Base-by-base conservation (phyloP, 2,797 vertebrate species). In the Sebastes oblongus region DNA sequence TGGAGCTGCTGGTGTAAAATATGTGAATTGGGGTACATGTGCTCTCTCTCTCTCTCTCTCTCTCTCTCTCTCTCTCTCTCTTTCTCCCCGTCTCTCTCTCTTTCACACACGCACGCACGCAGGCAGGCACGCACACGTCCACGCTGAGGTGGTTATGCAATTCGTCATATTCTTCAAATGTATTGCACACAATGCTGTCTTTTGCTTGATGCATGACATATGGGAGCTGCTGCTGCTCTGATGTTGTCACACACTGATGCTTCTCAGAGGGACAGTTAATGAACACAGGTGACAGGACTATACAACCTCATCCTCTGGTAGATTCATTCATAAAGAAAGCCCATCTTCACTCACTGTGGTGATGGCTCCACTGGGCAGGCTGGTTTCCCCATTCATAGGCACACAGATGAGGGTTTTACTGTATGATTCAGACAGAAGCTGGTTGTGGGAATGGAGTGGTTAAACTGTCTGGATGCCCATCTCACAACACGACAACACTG, bases 291-390 rank as follows among this genome's bases (percentile, higher is more conserved):
- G 81, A 89, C 84, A 75, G 39, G 67, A 65, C 77, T 27, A 59
- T 34, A 75, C 86, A 83, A 68, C 83, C 81, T 87, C 72, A 16
- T 42, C 13, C 78, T 76, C 68, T 75, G 79, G 39, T 85, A n/a
- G 76, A 75, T 93, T 95, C 93, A 94, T 95, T 94, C 94, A 95
- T 94, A 94, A 95, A 42, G 39, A 94, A 95, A 42, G 39, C 86
- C 64, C 77, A 67, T 86, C 77, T 84, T 65, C 86, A 72, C 82
- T 83, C 60, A 42, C 39, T 68, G 65, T 39, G 84, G 34, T 91
- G 83, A 90, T 92, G 84, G 85, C 87, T 89, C 81, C 84, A 87
- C 74, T 89, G 88, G 88, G 86, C 55, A 46, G 75, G 32, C 72
- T 91, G 84, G 65, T 77, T 66, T 78, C 82, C 78, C 82, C 85